These are phyloP conservation scores for Channa maculata DNA, from an alignment of 2,113 vertebrate genomes.

Conservation along the genomic window DNA sequence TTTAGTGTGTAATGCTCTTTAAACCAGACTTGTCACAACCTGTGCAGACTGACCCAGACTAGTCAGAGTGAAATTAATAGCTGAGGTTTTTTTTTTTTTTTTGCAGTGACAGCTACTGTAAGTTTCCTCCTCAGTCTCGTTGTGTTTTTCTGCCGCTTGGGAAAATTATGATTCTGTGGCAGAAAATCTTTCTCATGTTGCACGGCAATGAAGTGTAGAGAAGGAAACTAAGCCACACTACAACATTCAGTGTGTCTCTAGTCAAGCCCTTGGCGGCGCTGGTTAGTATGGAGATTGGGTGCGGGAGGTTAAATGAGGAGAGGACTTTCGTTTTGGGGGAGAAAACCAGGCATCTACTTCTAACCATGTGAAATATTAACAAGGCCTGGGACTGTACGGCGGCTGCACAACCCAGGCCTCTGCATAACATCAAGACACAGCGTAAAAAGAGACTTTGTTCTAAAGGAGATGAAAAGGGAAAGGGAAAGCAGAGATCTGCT, in stretches of 20 bases:
- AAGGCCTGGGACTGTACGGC: conserved; percentile 53
- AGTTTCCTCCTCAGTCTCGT: background rate
- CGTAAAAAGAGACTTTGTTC: conserved; percentile 35
- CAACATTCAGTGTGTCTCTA: conserved; percentile 41
- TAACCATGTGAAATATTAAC: conserved; percentile 77
- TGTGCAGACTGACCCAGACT: background rate
- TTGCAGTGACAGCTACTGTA: background rate
- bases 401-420: conserved; percentile 45
- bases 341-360: conserved; percentile 55
- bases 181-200: conserved; percentile 29
- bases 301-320: conserved; percentile 71
- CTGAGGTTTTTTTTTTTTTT: background rate
- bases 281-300: conserved; percentile 72
- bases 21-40: background rate
- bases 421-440: conserved; percentile 23
- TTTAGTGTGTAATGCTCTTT: background rate
- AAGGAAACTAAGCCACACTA: conserved; percentile 8
- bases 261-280: conserved; percentile 41
- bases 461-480: conserved; percentile 19
- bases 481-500: background rate
- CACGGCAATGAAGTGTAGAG: conserved; percentile 1
- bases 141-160: background rate
- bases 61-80: background rate
- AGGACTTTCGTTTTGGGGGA: conserved; percentile 61
- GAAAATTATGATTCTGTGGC: conserved; percentile 1